These are phyloP conservation scores for Poecilia latipinna DNA, from an alignment of 2,113 vertebrate species.

Conservation along the genomic window DNA sequence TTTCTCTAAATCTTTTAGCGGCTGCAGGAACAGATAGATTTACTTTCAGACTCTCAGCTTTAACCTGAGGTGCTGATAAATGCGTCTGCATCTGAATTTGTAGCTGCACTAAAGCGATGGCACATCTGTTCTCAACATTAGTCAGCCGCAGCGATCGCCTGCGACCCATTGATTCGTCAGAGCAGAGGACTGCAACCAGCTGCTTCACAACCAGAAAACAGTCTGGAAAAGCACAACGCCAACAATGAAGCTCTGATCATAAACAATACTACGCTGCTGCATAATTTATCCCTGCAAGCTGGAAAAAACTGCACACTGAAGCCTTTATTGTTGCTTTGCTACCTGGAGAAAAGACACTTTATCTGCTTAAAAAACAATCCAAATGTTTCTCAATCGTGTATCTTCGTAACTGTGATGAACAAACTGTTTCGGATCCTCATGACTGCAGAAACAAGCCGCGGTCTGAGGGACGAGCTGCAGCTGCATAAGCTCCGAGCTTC, in stretches of 20 bases:
- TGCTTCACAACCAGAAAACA: neutral
- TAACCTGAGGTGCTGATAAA: neutral
- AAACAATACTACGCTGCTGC: neutral
- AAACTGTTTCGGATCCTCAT: neutral
- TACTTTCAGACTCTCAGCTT: neutral
- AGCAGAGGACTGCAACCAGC: constrained; percentile 4
- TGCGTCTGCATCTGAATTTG: neutral
- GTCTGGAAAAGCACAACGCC: neutral
- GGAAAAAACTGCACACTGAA: neutral
- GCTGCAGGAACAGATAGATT: neutral
- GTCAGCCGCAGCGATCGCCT: constrained; percentile 8
- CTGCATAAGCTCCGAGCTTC: constrained; percentile 34
- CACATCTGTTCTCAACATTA: constrained; percentile 3
- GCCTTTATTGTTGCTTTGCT: neutral
- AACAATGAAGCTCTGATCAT: neutral
- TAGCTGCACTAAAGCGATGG: neutral
- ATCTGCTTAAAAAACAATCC: neutral
- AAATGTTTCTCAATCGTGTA: neutral
- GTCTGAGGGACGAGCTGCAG: constrained; percentile 10
- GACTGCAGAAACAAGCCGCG: constrained; percentile 3
- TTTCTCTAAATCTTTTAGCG: neutral
- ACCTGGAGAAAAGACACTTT: neutral
- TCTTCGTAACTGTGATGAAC: neutral
- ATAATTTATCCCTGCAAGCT: neutral
- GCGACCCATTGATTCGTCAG: neutral